These are phyloP conservation scores for Decapterus maruadsi DNA, from an alignment of 2,797 vertebrate genomes.

Conservation along the genomic window DNA sequence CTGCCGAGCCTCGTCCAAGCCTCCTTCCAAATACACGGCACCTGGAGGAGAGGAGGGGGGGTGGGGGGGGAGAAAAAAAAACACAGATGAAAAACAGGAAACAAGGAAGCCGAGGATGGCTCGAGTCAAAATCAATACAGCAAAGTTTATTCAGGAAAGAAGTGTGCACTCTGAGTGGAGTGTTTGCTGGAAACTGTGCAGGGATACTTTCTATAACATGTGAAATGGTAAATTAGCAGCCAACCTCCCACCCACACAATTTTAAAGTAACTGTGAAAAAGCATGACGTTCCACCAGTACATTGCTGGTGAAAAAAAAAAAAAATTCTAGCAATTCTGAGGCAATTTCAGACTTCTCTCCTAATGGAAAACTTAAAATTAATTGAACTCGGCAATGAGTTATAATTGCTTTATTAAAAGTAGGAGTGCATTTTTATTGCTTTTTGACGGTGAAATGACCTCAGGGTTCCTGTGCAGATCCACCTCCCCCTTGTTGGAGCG, in stretches of 20 bases:
- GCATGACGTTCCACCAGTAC: slow-evolving; percentile 4
- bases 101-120: background rate
- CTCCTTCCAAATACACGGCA: slow-evolving; percentile 97
- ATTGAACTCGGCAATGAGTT: slow-evolving; percentile 79
- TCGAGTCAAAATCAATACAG: background rate
- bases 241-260: background rate
- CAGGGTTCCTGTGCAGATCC: slow-evolving; percentile 54
- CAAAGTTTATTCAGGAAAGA: background rate
- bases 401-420: slow-evolving; percentile 85
- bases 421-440: slow-evolving; percentile 79
- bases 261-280: slow-evolving; percentile 19
- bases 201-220: background rate
- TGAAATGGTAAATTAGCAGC: background rate
- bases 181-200: slow-evolving; percentile 4
- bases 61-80: background rate
- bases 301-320: slow-evolving; percentile 32
- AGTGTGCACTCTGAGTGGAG: background rate
- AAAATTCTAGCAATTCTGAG: slow-evolving; percentile 51
- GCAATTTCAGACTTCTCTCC: slow-evolving; percentile 65
- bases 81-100: background rate
- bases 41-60: slow-evolving; percentile 76
- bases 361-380: slow-evolving; percentile 79
- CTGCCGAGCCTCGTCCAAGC: slow-evolving; percentile 93
- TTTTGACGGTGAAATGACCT: slow-evolving; percentile 71
- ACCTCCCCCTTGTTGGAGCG: slow-evolving; percentile 40